Percentiles rank a stretch among this genome's conserved stretches.
Evolutionary conservation across 2,113 vertebrate genomes (phyloP).

Genomic region (Pluvialis apricaria): DNA sequence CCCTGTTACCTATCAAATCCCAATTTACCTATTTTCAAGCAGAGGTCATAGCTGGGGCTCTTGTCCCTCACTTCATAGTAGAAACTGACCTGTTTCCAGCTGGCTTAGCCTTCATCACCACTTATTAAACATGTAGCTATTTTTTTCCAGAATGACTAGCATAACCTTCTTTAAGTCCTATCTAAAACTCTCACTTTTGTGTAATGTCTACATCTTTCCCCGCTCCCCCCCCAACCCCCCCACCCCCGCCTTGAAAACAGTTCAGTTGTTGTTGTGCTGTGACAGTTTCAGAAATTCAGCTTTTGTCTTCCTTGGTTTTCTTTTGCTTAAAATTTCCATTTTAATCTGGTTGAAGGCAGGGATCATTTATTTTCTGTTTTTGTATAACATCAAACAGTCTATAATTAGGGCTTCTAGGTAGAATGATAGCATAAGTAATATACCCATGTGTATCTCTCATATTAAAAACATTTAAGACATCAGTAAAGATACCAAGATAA

Average conservation of each 20-base stretch:
- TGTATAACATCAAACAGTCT: not conserved
- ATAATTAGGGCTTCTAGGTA: not conserved
- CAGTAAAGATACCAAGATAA: not conserved
- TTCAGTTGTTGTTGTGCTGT: not conserved
- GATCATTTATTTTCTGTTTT: not conserved
- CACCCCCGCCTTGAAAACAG: not conserved
- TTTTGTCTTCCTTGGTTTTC: not conserved
- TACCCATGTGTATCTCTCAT: not conserved
- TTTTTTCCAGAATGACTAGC: not conserved
- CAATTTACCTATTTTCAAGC: not conserved
- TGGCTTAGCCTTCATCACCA: not conserved
- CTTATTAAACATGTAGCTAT: not conserved
- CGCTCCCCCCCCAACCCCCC: too few species aligned
- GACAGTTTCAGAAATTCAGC: not conserved
- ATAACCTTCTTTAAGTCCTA: not conserved
- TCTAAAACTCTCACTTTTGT: not conserved
- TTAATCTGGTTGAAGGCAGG: not conserved
- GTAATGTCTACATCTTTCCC: not conserved
- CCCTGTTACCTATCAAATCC: not conserved
- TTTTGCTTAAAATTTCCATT: not conserved
- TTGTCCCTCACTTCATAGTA: not conserved
- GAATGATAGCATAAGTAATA: not conserved
- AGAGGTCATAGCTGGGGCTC: not conserved
- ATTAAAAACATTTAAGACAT: constrained; percentile 33
- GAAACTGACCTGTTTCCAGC: not conserved